Evolutionary conservation across 2,888 invertebrate species (phyloP).

Genomic region (Hydraecia micacea): DNA sequence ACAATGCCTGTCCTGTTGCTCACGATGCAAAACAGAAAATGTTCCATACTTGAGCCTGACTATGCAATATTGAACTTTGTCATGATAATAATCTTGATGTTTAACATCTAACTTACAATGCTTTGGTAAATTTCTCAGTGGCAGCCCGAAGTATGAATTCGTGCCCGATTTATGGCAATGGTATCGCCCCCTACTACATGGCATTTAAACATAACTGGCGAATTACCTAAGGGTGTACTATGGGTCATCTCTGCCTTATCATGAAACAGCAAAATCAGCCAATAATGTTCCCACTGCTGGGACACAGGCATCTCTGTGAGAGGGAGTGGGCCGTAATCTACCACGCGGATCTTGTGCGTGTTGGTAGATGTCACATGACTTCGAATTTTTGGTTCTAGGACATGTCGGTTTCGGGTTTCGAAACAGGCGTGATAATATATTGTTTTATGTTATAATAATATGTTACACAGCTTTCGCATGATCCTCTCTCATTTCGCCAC

Average conservation of each 20-base stretch:
- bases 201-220: background rate
- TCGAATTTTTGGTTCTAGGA: no score
- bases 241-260: background rate
- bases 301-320: no score
- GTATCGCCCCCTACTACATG: background rate
- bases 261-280: background rate
- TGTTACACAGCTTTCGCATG: background rate
- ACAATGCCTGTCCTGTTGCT: background rate
- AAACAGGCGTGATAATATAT: background rate
- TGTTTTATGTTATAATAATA: background rate
- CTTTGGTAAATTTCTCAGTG: background rate
- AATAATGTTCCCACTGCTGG: no score
- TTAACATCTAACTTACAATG: background rate
- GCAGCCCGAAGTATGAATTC: background rate
- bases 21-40: background rate
- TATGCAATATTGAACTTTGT: background rate
- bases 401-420: background rate
- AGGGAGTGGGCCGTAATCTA: no score
- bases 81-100: background rate
- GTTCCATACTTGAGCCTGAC: background rate
- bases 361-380: no score
- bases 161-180: background rate
- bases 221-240: background rate
- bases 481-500: no score
- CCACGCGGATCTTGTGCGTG: no score